These are phyloP conservation scores for Bombus superbus DNA, from an alignment of 1,140 invertebrate genomes.

Conservation along the genomic window DNA sequence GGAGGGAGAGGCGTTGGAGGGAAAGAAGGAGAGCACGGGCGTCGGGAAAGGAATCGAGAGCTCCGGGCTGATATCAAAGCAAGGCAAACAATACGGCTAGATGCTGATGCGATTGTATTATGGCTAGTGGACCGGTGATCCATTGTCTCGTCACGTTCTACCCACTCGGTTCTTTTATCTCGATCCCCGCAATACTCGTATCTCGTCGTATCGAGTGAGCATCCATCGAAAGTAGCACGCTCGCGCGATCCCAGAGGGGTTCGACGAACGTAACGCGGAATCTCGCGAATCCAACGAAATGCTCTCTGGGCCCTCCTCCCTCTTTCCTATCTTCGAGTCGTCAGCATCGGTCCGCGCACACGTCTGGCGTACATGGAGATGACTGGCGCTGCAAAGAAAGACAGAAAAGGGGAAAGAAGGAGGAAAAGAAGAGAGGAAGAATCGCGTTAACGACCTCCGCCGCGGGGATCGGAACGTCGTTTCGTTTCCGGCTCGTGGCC, in stretches of 20 bases:
- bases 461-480: not conserved
- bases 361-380: not conserved
- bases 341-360: not conserved
- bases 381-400: not conserved
- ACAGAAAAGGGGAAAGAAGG: not conserved
- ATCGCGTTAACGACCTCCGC: slow-evolving; percentile 27
- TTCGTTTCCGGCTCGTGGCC: slow-evolving; percentile 32
- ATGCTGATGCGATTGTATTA: slow-evolving; percentile 84
- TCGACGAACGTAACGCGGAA: slow-evolving; percentile 45
- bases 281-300: slow-evolving; percentile 58
- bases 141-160: slow-evolving; percentile 83
- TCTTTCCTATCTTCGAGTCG: not conserved
- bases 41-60: slow-evolving; percentile 67
- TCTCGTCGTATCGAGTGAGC: slow-evolving; percentile 81
- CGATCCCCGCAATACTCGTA: slow-evolving; percentile 78
- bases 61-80: slow-evolving; percentile 80
- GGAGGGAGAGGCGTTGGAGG: slow-evolving; percentile 17
- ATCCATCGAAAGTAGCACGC: slow-evolving; percentile 82
- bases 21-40: slow-evolving; percentile 48
- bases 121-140: slow-evolving; percentile 81
- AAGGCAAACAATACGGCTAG: slow-evolving; percentile 80
- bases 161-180: slow-evolving; percentile 83
- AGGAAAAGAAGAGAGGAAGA: not conserved
- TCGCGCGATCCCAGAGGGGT: slow-evolving; percentile 59
- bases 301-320: not conserved